These are phyloP conservation scores for Lasioglossum oenotherae DNA, from an alignment of 2,888 invertebrate genomes.

Conservation along the genomic window DNA sequence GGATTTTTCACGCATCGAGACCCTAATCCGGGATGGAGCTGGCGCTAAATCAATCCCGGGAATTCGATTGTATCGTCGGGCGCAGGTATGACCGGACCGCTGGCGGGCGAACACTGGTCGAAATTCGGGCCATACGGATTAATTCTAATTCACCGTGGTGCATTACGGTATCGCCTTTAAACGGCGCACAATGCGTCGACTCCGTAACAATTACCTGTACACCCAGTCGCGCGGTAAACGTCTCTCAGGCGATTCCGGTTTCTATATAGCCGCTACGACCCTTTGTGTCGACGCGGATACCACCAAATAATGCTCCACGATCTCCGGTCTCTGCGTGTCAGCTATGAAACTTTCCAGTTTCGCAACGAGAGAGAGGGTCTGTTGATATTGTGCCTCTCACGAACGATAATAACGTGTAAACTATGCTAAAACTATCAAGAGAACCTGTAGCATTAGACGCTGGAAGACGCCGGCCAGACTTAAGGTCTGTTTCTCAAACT, in stretches of 20 bases:
- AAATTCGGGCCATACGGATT: slow-evolving; percentile 19
- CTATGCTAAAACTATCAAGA: background rate
- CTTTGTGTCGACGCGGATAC: slow-evolving; percentile 7
- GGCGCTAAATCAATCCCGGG: background rate
- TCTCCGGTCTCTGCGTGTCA: background rate
- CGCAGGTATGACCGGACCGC: slow-evolving; percentile 2
- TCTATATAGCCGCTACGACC: background rate
- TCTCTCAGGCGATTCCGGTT: slow-evolving; percentile 1
- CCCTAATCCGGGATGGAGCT: background rate
- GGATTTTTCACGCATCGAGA: slow-evolving; percentile 7
- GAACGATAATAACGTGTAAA: background rate
- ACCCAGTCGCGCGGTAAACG: slow-evolving; percentile 19
- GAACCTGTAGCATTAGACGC: background rate
- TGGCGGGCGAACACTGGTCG: background rate
- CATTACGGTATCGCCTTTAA: slow-evolving; percentile 50
- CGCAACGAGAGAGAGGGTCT: too few species aligned
- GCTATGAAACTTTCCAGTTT: background rate
- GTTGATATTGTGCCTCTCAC: background rate
- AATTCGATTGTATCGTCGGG: slow-evolving; percentile 9
- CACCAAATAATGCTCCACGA: background rate
- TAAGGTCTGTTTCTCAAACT: background rate
- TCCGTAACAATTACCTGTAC: slow-evolving; percentile 58
- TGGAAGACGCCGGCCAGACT: background rate
- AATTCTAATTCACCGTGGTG: slow-evolving; percentile 49
- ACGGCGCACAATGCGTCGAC: slow-evolving; percentile 28